Evolutionary conservation across 2,797 vertebrate species (phyloP), one percentile per base, ranked within the genome.

Genomic region (Pangasius djambal): DNA sequence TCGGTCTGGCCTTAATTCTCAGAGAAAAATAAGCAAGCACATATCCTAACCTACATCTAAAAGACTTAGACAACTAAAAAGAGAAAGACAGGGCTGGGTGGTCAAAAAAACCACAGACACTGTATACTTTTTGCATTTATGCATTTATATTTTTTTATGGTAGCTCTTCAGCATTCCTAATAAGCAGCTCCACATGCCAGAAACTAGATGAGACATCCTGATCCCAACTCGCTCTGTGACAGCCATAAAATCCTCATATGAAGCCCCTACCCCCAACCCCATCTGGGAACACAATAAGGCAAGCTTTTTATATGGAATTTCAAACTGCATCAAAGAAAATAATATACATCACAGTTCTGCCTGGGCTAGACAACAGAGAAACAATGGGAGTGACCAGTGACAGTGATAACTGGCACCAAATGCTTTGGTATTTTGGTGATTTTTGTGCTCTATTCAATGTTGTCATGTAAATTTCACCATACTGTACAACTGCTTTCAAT

Each of bases 61-160:
- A 83, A 67, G 40, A n/a, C 25, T 81, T 79, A 37, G 37, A 37
- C 37, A 37, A 37, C 37, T 59, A 4, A 75, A 74, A 74, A 57
- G 13, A 22, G 50, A 37, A 59, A 25, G 22, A 63, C 79, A 61
- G 22, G 20, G 1, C 31, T 57, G 31, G 20, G 31, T 34, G 52
- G 20, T 31, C 31, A 85, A 87, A 86, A 48, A 40, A 86, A 84
- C 44, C 83, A 83, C 86, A 87, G 37, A 88, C 84, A 61, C 86
- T 57, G 84, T 90, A 90, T 91, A 91, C 61, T 52, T 85, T 67
- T 83, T 89, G 92, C 91, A 87, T 90, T 83, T 85, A 75, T 91
- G 91, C 88, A 89, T 94, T 91, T 93, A 89, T 89, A 90, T 44
- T 10, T 88, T 93, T 92, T 89, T 90, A 74, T 91, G 87, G 92